A percentile compares a stretch with the other conserved stretches of the same genome.
Conservation (phyloP, 2,113 vertebrate genomes). For the Calyptommatus sinebrachiatus region DNA sequence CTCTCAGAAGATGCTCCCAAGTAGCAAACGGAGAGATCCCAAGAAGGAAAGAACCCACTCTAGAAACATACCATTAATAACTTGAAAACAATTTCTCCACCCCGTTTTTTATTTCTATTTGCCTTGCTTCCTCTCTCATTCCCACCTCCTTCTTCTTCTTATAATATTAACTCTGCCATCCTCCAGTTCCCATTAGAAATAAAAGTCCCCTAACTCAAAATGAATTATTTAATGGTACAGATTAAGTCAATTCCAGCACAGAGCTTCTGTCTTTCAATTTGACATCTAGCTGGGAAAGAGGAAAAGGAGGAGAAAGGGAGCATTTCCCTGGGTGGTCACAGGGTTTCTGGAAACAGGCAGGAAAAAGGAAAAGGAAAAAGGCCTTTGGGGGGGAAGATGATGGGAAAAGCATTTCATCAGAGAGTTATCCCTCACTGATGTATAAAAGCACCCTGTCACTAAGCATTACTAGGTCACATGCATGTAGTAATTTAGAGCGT, state of each 20-base stretch:
- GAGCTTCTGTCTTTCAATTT: conserved; percentile 40
- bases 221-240: conserved; percentile 66
- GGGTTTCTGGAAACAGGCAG: background rate
- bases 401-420: background rate
- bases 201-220: conserved; percentile 65
- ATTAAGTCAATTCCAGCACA: conserved; percentile 62
- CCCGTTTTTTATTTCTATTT: conserved; percentile 45
- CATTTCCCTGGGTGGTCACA: background rate
- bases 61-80: conserved; percentile 46
- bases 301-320: background rate
- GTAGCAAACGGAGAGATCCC: background rate
- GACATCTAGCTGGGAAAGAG: conserved; percentile 21
- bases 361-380: background rate
- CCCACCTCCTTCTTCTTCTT: conserved; percentile 1
- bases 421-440: conserved; percentile 23
- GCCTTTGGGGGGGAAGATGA: background rate
- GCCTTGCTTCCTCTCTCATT: conserved; percentile 9
- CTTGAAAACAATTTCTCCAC: conserved; percentile 49
- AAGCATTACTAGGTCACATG: conserved; percentile 25
- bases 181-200: conserved; percentile 57
- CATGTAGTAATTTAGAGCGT: conserved; percentile 49
- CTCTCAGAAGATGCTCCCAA: background rate
- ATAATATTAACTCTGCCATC: conserved; percentile 59
- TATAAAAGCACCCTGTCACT: conserved; percentile 32
- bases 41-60: background rate